These are phyloP conservation scores for Actinopyga echinites DNA, from an alignment of 53 echinoderm and acorn worm genomes.

Conservation along the genomic window DNA sequence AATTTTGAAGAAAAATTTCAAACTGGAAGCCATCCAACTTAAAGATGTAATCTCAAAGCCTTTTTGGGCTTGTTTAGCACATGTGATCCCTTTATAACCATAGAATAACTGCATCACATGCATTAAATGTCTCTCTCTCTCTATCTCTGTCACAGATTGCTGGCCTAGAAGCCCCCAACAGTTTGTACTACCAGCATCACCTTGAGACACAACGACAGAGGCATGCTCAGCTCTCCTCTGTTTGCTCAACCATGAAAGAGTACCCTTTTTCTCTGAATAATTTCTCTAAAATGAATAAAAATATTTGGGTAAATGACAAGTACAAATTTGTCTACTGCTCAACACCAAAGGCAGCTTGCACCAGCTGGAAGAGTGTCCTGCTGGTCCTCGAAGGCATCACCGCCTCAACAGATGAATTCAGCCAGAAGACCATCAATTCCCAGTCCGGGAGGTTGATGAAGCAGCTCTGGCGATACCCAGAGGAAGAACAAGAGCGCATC, in stretches of 20 bases:
- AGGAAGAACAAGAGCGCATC: neutral
- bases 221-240: neutral
- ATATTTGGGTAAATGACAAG: constrained; percentile 66
- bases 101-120: too few relatives aligned
- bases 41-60: too few relatives aligned
- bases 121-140: neutral
- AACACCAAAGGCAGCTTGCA: constrained; percentile 73
- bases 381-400: constrained; percentile 61
- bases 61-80: too few relatives aligned
- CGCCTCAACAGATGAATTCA: constrained; percentile 37
- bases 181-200: constrained; percentile 12
- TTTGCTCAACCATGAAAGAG: neutral
- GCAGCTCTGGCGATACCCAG: constrained; percentile 25
- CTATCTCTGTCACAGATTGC: neutral
- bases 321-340: constrained; percentile 68
- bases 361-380: constrained; percentile 78
- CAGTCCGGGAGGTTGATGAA: neutral
- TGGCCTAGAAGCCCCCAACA: neutral
- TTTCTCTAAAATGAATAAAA: neutral
- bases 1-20: too few relatives aligned
- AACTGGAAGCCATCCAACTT: too few relatives aligned
- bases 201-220: neutral
- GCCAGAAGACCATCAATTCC: constrained; percentile 58
- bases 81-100: too few relatives aligned
- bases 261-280: too few relatives aligned